Percentiles rank a stretch among this genome's conserved stretches.
phyloP scores from a whole-genome alignment of 2,113 vertebrate genomes.

The Pardalotus punctatus region DNA sequence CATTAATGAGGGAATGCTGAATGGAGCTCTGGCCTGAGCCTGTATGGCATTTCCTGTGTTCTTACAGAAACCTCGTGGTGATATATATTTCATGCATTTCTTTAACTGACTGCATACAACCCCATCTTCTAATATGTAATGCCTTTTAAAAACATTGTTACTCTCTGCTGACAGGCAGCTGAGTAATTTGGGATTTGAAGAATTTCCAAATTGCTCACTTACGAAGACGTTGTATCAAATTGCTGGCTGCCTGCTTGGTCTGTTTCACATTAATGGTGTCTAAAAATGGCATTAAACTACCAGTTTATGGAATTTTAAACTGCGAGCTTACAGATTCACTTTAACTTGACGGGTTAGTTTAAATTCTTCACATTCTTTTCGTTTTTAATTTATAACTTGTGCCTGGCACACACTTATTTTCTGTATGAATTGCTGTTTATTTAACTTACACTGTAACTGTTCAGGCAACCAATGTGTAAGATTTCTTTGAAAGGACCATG shows the following conservation, averaged over 20 bases:
- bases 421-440: not conserved
- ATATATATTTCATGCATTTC: not conserved
- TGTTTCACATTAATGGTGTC: not conserved
- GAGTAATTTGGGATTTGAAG: not conserved
- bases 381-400: not conserved
- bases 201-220: not conserved
- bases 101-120: not conserved
- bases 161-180: not conserved
- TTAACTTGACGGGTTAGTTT: not conserved
- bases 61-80: not conserved
- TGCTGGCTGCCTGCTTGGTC: not conserved
- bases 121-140: not conserved
- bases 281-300: not conserved
- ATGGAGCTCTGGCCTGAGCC: not conserved
- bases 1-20: not conserved
- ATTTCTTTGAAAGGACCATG: not conserved
- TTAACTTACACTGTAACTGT: not conserved
- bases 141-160: not conserved
- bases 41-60: not conserved
- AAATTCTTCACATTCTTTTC: constrained; percentile 32
- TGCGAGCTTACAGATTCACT: not conserved
- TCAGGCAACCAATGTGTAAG: not conserved
- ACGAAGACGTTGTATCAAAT: not conserved
- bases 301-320: not conserved
- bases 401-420: not conserved